Base-by-base conservation (phyloP, 2,888 invertebrate genomes). In the Hybos culiciformis region DNA sequence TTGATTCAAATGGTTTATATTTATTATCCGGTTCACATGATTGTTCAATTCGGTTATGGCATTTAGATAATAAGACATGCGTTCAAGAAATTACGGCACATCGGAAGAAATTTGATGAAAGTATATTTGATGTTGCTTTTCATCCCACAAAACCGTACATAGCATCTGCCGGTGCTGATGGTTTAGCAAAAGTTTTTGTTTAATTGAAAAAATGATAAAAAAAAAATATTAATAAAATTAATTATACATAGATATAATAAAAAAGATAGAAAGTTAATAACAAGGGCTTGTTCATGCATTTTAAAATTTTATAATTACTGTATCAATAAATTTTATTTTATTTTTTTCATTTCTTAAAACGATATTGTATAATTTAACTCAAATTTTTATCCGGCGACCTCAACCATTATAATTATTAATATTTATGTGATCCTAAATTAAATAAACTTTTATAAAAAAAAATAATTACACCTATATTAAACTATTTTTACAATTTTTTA, bases 21-120 rank as follows among this genome's bases (percentile, higher is more conserved):
- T 78, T 99, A 61, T 76, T 98, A 57, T 96, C 96, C 59, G 97
- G 97, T 75, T 88, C 82, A 66, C 97, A 99, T 70, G 98, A 98
- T 71, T 93, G 93, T 71, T 97, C 97, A 57, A 88, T 98, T 66
- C 81, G 97, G 56, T 76, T 98, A 56, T 99, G 98, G 98, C 94
- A 98, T 73, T 76, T 98, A 63, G 94, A 99, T 73, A 93, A 88
- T 71, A 93, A 94, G 72, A 92, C 93, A 48, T 98, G 98, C 74
- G 91, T 98, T 57, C 98, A 99, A 70, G 98, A 98, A 71, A 97
- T 98, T 64, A 97, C 97, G 42, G 94, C 96, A 55, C 98, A 98
- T 72, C 83, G 97, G 60, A 98, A 97, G 73, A 98, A 98, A 74
- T 94, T 94, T 72, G 97, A 98, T 70, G 96, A 97, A 72, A 90